A percentile compares a stretch with the other conserved stretches of the same genome.
These are phyloP conservation scores for Paguma larvata DNA, from an alignment of 2,797 vertebrate species.

Conservation along the genomic window DNA sequence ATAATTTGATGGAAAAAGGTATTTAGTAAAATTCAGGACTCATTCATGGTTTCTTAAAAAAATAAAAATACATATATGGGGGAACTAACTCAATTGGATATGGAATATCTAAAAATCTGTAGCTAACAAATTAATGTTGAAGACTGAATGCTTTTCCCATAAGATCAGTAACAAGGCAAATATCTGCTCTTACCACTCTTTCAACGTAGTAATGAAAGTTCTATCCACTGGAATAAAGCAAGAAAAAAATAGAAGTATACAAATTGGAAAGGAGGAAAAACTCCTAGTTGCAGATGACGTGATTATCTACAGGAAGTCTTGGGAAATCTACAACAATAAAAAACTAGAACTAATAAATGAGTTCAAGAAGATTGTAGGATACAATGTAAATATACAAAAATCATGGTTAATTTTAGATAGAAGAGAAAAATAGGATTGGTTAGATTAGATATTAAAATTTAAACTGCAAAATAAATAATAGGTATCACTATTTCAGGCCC, in stretches of 20 bases:
- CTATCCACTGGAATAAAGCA: neutral
- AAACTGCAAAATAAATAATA: neutral
- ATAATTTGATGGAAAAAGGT: conserved; percentile 18
- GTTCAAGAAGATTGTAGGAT: neutral
- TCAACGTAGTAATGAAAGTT: neutral
- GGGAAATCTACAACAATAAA: neutral
- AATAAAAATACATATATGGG: neutral
- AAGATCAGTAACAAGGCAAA: neutral
- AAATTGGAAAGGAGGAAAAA: neutral
- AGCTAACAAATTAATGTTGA: neutral
- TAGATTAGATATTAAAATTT: neutral
- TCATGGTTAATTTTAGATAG: neutral
- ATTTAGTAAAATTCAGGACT: neutral
- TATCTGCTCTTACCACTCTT: neutral
- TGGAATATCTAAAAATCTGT: conserved; percentile 4
- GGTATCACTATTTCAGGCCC: neutral
- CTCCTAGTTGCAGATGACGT: neutral
- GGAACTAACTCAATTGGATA: neutral
- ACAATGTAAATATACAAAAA: neutral
- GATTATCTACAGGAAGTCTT: neutral
- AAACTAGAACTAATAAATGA: neutral
- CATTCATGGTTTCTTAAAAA: neutral
- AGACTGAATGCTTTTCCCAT: neutral
- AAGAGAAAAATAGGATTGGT: neutral
- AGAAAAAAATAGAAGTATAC: neutral